phyloP scores from a whole-genome alignment of 2,888 invertebrate genomes.

The Caenorhabditis sp. region DNA sequence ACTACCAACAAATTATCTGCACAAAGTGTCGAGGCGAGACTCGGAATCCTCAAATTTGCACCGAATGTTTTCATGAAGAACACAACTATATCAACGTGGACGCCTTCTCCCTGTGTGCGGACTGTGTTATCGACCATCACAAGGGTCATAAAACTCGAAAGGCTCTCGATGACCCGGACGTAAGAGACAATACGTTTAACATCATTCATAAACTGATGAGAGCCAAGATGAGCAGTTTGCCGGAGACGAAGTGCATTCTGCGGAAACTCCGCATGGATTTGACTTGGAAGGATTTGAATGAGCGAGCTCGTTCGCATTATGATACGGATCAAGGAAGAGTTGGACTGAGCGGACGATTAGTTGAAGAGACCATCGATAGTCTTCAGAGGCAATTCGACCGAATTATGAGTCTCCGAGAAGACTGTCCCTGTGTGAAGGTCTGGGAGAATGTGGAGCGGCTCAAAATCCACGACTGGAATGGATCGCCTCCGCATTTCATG shows the following conservation, averaged over 20 bases:
- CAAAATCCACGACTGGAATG: background rate
- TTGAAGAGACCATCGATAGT: background rate
- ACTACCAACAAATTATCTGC: background rate
- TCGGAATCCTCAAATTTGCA: background rate
- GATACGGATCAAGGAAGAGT: too few species aligned
- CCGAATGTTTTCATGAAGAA: background rate
- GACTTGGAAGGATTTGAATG: background rate
- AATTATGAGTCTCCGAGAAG: background rate
- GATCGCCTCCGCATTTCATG: background rate
- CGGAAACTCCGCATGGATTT: background rate
- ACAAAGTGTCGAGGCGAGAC: background rate
- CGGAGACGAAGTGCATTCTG: background rate
- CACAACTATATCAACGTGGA: background rate
- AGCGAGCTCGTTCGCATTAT: background rate
- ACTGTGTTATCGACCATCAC: conserved; percentile 1
- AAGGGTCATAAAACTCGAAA: background rate
- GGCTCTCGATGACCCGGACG: background rate
- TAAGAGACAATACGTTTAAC: background rate
- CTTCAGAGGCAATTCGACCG: background rate
- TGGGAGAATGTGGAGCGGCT: background rate
- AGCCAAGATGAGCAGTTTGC: background rate
- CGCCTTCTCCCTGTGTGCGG: background rate
- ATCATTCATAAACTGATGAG: background rate
- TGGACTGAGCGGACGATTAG: too few species aligned
- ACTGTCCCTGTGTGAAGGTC: background rate